Evolutionary conservation across 2,113 vertebrate species (phyloP), one percentile per base, ranked within the genome.

Genomic region (Amblyornis subalaris): DNA sequence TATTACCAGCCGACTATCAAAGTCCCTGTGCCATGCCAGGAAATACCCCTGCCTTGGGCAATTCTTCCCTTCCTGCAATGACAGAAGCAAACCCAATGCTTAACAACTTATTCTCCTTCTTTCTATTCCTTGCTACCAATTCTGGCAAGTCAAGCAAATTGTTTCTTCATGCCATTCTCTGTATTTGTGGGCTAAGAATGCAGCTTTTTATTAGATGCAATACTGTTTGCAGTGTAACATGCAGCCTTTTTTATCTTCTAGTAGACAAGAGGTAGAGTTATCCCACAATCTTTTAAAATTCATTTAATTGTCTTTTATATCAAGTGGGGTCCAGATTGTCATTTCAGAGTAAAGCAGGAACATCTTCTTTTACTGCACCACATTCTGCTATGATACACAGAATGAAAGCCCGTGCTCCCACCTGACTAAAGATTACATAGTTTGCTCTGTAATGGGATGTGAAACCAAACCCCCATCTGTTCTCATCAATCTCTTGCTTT

Each of bases 1-100:
- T 96, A 64, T 96, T 95, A 95, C 93, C 82, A 94, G 84, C 71
- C 65, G 84, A 38, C 76, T 96, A 23, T 89, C 94, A 88, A 91
- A 96, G 93, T 92, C 89, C 88, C 76, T 71, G 48, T 93, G 85
- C 86, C 50, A 28, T 77, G 94, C 88, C 72, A 87, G 77, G 89
- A 96, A 93, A 95, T 80, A 92, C 69, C 64, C 40, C 71, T 93
- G 91, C 64, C 66, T 71, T 62, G 71, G 74, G 70, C 91, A 85
- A 44, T 57, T 78, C 62, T 80, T 84, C 91, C 75, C 70, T 69
- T 94, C 57, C 60, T 94, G 81, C 82, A 89, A 55, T n/a, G 67
- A 80, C 66, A 95, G 82, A 94, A 95, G 44, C 48, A 92, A 94
- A 69, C 51, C 53, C 74, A 89, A 60, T 84, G 58, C 53, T 82